These are phyloP conservation scores for Nemoura dubitans DNA, from an alignment of 2,888 invertebrate species.

Conservation along the genomic window DNA sequence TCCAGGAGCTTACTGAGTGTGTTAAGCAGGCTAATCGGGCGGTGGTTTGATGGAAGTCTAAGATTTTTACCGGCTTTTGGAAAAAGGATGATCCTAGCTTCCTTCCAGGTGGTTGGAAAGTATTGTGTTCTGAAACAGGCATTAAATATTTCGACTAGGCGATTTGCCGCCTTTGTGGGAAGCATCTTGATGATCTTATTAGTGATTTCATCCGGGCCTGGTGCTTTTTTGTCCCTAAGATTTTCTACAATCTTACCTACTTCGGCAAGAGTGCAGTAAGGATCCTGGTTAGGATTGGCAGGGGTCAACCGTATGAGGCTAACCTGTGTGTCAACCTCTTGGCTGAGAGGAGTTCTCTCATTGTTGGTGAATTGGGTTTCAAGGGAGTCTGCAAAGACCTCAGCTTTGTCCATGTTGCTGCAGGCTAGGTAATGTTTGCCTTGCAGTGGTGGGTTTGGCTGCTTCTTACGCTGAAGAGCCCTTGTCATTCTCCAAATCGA, in stretches of 20 bases:
- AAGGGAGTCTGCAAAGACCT: background rate
- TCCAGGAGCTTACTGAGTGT: background rate
- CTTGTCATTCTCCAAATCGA: constrained; percentile 9
- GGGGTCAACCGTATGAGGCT: no score
- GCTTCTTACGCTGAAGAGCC: background rate
- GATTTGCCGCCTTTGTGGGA: constrained; percentile 48
- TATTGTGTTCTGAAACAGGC: background rate
- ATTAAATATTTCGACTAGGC: background rate
- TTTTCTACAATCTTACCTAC: background rate
- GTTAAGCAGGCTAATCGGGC: constrained; percentile 34
- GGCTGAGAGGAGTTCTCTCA: no score
- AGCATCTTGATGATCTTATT: constrained; percentile 49
- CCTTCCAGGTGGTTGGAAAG: constrained; percentile 51
- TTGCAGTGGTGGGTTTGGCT: background rate
- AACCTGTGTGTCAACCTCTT: no score
- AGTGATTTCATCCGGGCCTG: background rate
- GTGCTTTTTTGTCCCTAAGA: constrained; percentile 1
- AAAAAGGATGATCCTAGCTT: constrained; percentile 51
- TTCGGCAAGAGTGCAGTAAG: background rate
- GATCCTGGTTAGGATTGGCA: no score
- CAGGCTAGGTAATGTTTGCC: background rate
- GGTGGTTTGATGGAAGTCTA: constrained; percentile 49
- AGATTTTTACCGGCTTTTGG: constrained; percentile 53
- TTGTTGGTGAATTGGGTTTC: background rate
- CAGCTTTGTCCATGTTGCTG: constrained; percentile 22